These are phyloP conservation scores for Oreochromis aureus DNA, from an alignment of 2,113 vertebrate species.

Conservation along the genomic window DNA sequence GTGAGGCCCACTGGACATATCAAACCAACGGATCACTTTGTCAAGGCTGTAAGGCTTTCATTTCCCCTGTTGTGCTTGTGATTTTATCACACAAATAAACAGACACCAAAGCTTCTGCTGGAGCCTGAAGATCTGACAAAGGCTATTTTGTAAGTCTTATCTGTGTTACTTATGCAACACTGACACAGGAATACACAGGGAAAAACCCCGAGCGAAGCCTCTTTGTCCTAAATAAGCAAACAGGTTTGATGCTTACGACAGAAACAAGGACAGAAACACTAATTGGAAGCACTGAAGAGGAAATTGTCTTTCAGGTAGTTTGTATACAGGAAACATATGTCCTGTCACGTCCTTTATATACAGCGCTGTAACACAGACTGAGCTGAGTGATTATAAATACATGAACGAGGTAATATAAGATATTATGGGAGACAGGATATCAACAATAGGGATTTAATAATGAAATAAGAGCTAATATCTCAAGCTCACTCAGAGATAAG, in stretches of 20 bases:
- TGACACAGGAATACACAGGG: not conserved
- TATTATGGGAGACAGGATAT: not conserved
- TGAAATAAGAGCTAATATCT: not conserved
- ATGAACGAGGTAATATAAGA: not conserved
- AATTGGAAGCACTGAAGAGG: not conserved
- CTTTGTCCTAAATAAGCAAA: not conserved
- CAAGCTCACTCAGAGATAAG: not conserved
- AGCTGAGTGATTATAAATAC: not conserved
- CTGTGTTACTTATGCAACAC: conserved; percentile 33
- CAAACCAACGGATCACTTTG: conserved; percentile 39
- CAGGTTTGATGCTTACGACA: not conserved
- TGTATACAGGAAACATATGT: not conserved
- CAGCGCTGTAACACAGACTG: not conserved
- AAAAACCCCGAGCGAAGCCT: not conserved
- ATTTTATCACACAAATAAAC: conserved; percentile 54
- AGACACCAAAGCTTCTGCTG: conserved; percentile 22
- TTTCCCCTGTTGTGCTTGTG: conserved; percentile 49
- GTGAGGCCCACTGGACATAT: conserved; percentile 34
- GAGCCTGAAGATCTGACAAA: conserved; percentile 42
- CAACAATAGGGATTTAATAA: not conserved
- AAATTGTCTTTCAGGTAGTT: not conserved
- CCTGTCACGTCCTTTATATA: not conserved
- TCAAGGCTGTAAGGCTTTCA: conserved; percentile 36
- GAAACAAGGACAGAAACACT: not conserved
- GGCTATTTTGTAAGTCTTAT: conserved; percentile 30